Conservation (phyloP, 1,140 invertebrate species). For the Asbolus verrucosus region DNA sequence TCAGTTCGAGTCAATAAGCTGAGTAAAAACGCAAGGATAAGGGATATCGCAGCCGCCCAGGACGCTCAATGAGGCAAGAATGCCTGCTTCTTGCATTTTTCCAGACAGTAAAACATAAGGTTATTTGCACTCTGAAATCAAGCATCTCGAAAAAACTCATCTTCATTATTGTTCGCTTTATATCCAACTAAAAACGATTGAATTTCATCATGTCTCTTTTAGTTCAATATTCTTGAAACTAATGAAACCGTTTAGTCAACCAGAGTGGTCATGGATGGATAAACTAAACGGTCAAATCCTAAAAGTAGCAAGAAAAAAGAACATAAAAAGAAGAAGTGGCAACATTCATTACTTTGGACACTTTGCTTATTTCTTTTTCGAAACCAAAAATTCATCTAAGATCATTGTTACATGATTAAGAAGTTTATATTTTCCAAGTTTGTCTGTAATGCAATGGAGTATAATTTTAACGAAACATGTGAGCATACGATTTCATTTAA, state of each 20-base stretch:
- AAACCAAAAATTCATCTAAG: too few species aligned
- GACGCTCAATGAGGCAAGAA: slow-evolving; percentile 31
- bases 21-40: slow-evolving; percentile 33
- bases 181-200: background rate
- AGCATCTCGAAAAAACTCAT: slow-evolving; percentile 5
- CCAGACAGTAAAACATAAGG: slow-evolving; percentile 27
- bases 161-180: slow-evolving; percentile 1
- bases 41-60: slow-evolving; percentile 26
- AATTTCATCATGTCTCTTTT: slow-evolving; percentile 21
- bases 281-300: too few species aligned
- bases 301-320: too few species aligned
- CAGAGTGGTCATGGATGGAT: background rate
- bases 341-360: too few species aligned
- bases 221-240: slow-evolving; percentile 3
- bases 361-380: too few species aligned
- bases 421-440: too few species aligned
- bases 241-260: slow-evolving; percentile 19
- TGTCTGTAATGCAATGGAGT: too few species aligned
- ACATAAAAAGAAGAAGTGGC: too few species aligned
- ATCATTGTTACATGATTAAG: too few species aligned
- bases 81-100: slow-evolving; percentile 37
- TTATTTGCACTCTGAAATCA: slow-evolving; percentile 15
- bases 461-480: too few species aligned
- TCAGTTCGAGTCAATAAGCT: slow-evolving; percentile 25
- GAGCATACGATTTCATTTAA: slow-evolving; percentile 21